phyloP scores from a whole-genome alignment of 2,797 vertebrate genomes.

The Oreochromis mossambicus region DNA sequence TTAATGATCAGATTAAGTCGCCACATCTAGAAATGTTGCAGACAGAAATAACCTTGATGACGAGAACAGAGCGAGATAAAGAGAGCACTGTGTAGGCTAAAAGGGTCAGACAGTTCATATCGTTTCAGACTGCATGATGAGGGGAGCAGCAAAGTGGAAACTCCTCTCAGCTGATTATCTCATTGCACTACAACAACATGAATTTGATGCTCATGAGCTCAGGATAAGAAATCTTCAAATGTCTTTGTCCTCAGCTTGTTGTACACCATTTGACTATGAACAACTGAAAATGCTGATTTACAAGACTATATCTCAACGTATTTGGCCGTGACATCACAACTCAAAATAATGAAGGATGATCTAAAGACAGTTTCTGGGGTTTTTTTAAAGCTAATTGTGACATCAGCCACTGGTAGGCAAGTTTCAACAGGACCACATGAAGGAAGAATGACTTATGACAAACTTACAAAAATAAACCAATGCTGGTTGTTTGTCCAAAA shows the following conservation, averaged over 20 bases:
- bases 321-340: background rate
- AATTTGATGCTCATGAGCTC: conserved; percentile 1
- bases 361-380: background rate
- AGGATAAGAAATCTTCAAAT: background rate
- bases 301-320: background rate
- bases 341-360: background rate
- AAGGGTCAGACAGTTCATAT: background rate
- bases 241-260: background rate
- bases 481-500: background rate
- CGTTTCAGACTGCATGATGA: background rate
- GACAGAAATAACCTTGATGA: conserved; percentile 22
- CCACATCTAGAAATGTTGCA: conserved; percentile 12
- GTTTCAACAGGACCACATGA: background rate
- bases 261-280: background rate
- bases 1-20: conserved; percentile 35
- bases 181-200: background rate
- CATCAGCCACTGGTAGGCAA: background rate
- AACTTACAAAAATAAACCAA: background rate
- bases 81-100: background rate
- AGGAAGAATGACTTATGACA: background rate
- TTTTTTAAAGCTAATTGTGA: background rate
- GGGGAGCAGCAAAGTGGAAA: conserved; percentile 31
- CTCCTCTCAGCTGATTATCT: conserved; percentile 23
- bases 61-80: background rate
- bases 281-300: background rate